Evolutionary conservation across 2,797 vertebrate genomes (phyloP), one percentile per base, ranked within the genome.

Genomic region (Poliocrania exsul): DNA sequence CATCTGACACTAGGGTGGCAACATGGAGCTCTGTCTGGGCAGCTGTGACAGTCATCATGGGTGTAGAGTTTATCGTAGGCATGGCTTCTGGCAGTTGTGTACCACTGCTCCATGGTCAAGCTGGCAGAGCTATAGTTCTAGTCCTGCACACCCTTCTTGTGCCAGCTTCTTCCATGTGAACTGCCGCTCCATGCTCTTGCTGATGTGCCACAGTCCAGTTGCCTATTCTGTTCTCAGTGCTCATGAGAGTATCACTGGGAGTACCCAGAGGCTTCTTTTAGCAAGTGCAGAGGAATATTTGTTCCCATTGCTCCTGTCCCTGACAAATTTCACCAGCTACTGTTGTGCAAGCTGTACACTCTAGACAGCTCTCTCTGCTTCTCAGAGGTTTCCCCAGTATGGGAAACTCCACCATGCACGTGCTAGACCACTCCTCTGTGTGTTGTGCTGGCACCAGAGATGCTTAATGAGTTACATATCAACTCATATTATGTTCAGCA

Each of bases 111-210:
- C 9, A 25, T 50, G 21, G 25, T 5, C 0, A 0, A 77, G 16
- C 28, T 44, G 20, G 24, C 35, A 75, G 37, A 50, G 56, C 16
- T 81, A 6, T 26, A 53, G 23, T 3, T 1, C 15, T 18, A 9
- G 72, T 81, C 20, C 24, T 50, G 13, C 3, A 10, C 0, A 0
- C 6, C 15, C 2, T 46, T 64, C 31, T 50, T 56, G 26, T 33
- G 42, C 16, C 13, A 82, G 42, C 5, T 50, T 29, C 16, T 50
- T 33, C 54, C 8, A 4, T 5, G 7, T 8, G 13, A 75, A 29
- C 21, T 38, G 29, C 37, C 0, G 0, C 1, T 5, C 31, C 19
- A 10, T 4, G 3, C 5, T 19, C 31, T 38, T 3, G 0, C 5
- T 29, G 25, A 5, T 23, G 4, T 1, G 1, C 17, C 9, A 13